Evolutionary conservation across 2,113 vertebrate species (phyloP), one percentile per base, ranked within the genome.

Genomic region (Otus sunia): DNA sequence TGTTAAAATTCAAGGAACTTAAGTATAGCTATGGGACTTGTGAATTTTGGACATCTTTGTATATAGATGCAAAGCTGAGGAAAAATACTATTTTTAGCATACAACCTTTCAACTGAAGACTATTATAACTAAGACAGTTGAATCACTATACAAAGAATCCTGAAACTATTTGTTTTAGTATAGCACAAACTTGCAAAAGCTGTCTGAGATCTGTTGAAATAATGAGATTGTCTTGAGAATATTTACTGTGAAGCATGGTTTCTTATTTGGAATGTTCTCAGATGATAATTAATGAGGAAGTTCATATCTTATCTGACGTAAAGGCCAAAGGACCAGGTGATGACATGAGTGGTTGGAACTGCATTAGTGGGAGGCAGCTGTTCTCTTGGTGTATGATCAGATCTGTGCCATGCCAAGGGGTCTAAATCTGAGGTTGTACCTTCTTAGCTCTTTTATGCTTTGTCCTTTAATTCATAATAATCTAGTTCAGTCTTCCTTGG

Each of bases 221-320:
- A 37, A 37, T 62, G 50, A 53, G 25, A 3, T 25, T 49, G 11
- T n/a, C 32, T 49, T 84, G 68, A 2, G 10, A 56, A 58, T 43
- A 29, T 30, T 27, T 56, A 26, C 34, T 56, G 15, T 3, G 11
- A 76, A 34, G 14, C 3, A 10, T 0, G 0, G 10, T 80, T 92
- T 86, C 5, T 88, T 83, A 64, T 79, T 52, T 80, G 36, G 45
- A 37, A 27, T 86, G 23, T n/a, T 84, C 15, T 52, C 30, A 36
- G 30, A 41, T 55, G 39, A 69, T 76, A 88, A 85, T 82, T 63
- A 62, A 59, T n/a, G 29, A 63, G 21, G 26, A 92, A 60, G 43
- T 52, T 80, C 25, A n/a, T 78, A 34, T 15, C 17, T 64, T 64
- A 43, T 47, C 37, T 88, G n/a, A 29, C 0, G 1, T 15, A 81